A percentile compares a stretch with the other conserved stretches of the same genome.
These are phyloP conservation scores for Trissoscelio sp. DNA, from an alignment of 2,888 invertebrate genomes.

Conservation along the genomic window DNA sequence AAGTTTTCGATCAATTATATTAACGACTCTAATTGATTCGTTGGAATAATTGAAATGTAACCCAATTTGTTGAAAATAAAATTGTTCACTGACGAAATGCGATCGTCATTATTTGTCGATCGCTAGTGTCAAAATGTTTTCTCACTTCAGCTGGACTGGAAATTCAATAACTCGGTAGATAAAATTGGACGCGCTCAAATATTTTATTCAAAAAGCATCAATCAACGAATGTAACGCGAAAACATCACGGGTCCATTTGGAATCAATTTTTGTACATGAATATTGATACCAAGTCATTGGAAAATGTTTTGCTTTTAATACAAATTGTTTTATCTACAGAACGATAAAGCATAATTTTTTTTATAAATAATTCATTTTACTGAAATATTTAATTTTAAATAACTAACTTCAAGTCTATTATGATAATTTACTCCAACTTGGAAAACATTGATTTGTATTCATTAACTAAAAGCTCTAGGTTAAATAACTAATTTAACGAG, in stretches of 20 bases:
- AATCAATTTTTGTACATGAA: background rate
- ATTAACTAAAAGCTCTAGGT: no score
- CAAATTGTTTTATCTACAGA: no score
- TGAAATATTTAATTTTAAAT: no score
- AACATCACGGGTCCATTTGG: background rate
- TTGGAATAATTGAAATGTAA: slow-evolving; percentile 13
- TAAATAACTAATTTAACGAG: no score
- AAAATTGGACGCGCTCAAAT: background rate
- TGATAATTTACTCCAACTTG: no score
- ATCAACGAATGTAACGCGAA: background rate
- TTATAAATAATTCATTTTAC: no score
- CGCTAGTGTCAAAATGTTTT: slow-evolving; percentile 12
- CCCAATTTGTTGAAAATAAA: slow-evolving; percentile 11
- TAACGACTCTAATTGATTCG: slow-evolving; percentile 13
- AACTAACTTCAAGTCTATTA: no score
- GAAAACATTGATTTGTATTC: no score
- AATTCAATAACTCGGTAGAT: slow-evolving; percentile 6
- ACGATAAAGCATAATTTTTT: no score
- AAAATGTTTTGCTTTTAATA: no score
- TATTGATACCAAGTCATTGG: no score
- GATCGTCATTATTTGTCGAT: background rate
- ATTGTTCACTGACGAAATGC: background rate
- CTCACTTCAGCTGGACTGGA: background rate
- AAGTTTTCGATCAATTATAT: background rate
- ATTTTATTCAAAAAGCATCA: slow-evolving; percentile 21